phyloP scores from a whole-genome alignment of 2,113 vertebrate species.

The Connochaetes taurinus region DNA sequence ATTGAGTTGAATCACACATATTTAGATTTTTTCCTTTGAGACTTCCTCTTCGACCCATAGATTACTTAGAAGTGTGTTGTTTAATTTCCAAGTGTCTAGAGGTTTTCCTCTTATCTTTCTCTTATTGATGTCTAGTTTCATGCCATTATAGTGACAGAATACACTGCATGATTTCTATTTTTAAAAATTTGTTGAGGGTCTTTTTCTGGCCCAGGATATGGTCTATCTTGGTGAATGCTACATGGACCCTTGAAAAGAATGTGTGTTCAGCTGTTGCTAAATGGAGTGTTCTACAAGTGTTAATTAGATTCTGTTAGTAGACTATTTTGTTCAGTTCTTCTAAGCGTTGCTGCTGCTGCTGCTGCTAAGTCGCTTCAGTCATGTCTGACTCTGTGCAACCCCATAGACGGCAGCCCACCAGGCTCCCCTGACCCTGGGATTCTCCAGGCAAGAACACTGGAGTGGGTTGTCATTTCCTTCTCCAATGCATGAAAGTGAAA shows the following conservation, averaged over 20 bases:
- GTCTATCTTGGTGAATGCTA: neutral
- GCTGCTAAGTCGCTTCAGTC: no score
- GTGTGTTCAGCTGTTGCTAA: neutral
- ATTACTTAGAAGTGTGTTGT: neutral
- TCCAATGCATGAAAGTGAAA: no score
- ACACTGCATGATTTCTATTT: neutral
- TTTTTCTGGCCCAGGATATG: neutral
- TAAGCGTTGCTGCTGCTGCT: neutral
- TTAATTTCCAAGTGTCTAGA: neutral
- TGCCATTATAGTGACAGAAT: neutral
- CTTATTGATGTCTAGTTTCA: neutral
- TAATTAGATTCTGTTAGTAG: neutral
- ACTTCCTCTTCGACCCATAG: neutral
- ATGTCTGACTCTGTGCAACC: no score
- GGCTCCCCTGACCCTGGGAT: no score
- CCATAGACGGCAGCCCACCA: no score
- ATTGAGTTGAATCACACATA: neutral
- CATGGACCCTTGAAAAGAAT: neutral
- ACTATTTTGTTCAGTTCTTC: neutral
- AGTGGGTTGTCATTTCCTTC: no score
- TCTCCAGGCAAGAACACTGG: no score
- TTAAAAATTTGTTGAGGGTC: neutral
- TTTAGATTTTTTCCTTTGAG: neutral
- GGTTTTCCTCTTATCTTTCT: neutral
- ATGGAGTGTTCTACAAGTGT: neutral